phyloP scores from a whole-genome alignment of 2,888 invertebrate genomes.

The Cephus pulcher region DNA sequence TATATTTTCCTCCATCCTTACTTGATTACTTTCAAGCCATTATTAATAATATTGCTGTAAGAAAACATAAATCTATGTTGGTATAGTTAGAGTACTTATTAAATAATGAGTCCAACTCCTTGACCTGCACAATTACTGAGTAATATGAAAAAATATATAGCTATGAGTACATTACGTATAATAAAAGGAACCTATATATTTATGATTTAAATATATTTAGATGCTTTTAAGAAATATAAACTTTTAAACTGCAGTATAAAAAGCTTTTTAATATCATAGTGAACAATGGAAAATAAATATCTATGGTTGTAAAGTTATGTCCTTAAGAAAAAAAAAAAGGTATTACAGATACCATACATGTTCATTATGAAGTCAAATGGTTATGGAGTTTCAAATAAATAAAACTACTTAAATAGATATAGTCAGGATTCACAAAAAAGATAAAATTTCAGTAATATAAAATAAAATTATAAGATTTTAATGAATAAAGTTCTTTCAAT shows the following conservation, averaged over 20 bases:
- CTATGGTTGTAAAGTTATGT: not conserved
- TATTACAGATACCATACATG: no score
- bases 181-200: not conserved
- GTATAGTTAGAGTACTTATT: not conserved
- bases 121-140: not conserved
- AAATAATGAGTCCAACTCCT: not conserved
- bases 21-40: not conserved
- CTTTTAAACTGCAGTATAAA: not conserved
- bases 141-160: not conserved
- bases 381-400: no score
- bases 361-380: no score
- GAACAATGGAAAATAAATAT: not conserved
- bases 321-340: no score
- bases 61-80: not conserved
- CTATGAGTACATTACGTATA: not conserved
- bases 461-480: not conserved
- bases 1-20: slow-evolving; percentile 36
- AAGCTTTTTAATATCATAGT: not conserved
- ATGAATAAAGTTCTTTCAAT: not conserved
- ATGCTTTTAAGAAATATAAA: not conserved
- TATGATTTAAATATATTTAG: not conserved
- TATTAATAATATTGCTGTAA: not conserved
- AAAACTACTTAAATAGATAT: not conserved
- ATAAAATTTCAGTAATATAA: not conserved
- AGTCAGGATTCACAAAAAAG: not conserved